Conservation (phyloP, 2,113 vertebrate species). For the Peromyscus polionotus region DNA sequence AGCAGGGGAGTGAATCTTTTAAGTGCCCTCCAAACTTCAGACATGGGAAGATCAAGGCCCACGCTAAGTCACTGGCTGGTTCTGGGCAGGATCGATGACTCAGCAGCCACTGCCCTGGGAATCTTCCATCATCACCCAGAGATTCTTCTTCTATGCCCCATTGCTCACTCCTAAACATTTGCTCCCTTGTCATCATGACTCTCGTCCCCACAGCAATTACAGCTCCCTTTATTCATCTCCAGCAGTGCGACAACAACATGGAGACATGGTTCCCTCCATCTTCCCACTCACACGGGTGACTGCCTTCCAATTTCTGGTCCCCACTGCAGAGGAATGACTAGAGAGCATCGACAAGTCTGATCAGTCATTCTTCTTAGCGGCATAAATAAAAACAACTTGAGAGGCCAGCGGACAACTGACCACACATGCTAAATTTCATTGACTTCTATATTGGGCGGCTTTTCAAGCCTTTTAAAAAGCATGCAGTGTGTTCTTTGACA, state of each 20-base stretch:
- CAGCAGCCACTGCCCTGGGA: not conserved
- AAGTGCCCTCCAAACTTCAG: slow-evolving; percentile 24
- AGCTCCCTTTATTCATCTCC: slow-evolving; percentile 64
- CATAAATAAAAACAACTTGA: slow-evolving; percentile 72
- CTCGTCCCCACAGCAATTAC: slow-evolving; percentile 1
- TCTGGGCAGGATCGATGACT: not conserved
- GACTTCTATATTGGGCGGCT: not conserved
- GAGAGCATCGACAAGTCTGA: slow-evolving; percentile 8
- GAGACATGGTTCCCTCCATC: slow-evolving; percentile 56
- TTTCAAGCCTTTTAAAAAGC: slow-evolving; percentile 2
- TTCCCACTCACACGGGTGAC: slow-evolving; percentile 70
- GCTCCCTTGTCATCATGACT: not conserved
- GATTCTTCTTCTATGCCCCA: slow-evolving; percentile 57
- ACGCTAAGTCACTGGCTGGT: not conserved
- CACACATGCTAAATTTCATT: slow-evolving; percentile 28
- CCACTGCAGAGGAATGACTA: slow-evolving; percentile 53
- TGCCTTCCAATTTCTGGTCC: slow-evolving; percentile 77
- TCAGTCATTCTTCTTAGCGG: slow-evolving; percentile 69
- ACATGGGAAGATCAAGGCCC: slow-evolving; percentile 11
- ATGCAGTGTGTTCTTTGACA: not conserved
- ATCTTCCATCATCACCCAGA: slow-evolving; percentile 15
- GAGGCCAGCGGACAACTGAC: slow-evolving; percentile 60
- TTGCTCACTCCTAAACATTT: slow-evolving; percentile 65
- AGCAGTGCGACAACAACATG: not conserved
- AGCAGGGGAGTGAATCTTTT: not conserved